These are phyloP conservation scores for Galeopsomyia nigrocyanea DNA, from an alignment of 2,888 invertebrate species.

Conservation along the genomic window DNA sequence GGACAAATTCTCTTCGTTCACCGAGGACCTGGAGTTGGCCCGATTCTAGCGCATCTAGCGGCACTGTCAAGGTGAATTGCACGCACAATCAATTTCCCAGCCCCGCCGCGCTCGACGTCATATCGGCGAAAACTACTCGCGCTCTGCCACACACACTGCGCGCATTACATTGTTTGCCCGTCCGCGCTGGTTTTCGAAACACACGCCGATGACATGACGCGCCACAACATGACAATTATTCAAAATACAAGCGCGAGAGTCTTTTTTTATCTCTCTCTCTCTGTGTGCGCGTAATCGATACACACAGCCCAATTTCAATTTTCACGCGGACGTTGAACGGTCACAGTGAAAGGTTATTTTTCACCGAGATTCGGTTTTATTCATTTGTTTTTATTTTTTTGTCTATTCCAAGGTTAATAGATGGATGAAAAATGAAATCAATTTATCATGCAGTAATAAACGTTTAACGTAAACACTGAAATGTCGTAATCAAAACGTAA, in stretches of 20 bases:
- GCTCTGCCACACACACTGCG: no score
- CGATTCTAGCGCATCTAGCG: slow-evolving; percentile 69
- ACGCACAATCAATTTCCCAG: slow-evolving; percentile 33
- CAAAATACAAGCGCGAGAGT: slow-evolving; percentile 14
- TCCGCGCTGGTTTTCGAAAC: slow-evolving; percentile 9
- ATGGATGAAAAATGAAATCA: no score
- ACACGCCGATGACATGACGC: slow-evolving; percentile 4
- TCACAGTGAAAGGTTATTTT: no score
- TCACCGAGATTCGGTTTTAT: no score
- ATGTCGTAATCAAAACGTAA: no score
- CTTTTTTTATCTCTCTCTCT: slow-evolving; percentile 10
- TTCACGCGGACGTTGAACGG: background rate
- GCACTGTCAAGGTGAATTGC: slow-evolving; percentile 67
- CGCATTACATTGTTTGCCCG: slow-evolving; percentile 18
- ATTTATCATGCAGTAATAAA: no score
- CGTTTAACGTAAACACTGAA: no score
- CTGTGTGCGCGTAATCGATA: background rate
- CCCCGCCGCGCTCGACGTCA: background rate
- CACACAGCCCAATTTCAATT: slow-evolving; percentile 23
- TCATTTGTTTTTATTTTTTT: no score
- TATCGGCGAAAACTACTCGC: background rate
- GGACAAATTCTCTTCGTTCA: slow-evolving; percentile 68
- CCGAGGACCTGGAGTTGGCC: slow-evolving; percentile 67
- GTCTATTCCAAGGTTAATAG: no score
- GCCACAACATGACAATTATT: slow-evolving; percentile 20